Conservation (phyloP, 2,113 vertebrate species). For the Sinocyclocheilus rhinocerous region DNA sequence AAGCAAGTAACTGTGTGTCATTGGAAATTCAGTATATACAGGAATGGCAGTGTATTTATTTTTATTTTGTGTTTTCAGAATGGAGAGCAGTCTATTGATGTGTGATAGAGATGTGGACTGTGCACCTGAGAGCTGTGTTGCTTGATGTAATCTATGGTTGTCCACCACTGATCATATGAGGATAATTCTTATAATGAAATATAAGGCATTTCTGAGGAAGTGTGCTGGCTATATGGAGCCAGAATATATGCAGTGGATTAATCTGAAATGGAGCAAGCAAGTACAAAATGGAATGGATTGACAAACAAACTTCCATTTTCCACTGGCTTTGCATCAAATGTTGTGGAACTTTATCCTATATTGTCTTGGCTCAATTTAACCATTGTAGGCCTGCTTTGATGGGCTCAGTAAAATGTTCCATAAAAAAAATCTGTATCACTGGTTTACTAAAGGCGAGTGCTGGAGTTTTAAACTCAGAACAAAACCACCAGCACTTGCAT, state of each 20-base stretch:
- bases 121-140: background rate
- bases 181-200: background rate
- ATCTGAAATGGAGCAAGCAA: background rate
- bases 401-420: background rate
- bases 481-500: background rate
- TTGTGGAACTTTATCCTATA: background rate
- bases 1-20: background rate
- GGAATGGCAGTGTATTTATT: background rate
- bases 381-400: background rate
- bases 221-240: background rate
- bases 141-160: background rate
- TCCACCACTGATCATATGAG: background rate
- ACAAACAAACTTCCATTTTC: background rate
- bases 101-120: background rate
- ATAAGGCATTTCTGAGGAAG: background rate
- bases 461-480: background rate
- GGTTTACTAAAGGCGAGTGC: background rate
- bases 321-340: background rate
- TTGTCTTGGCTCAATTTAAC: background rate
- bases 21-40: background rate
- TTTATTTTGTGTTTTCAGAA: background rate
- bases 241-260: background rate
- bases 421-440: background rate
- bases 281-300: background rate
- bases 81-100: background rate